A percentile compares a stretch with the other conserved stretches of the same genome.
Conservation (phyloP, 2,888 invertebrate species). For the Drosophila picticornis region DNA sequence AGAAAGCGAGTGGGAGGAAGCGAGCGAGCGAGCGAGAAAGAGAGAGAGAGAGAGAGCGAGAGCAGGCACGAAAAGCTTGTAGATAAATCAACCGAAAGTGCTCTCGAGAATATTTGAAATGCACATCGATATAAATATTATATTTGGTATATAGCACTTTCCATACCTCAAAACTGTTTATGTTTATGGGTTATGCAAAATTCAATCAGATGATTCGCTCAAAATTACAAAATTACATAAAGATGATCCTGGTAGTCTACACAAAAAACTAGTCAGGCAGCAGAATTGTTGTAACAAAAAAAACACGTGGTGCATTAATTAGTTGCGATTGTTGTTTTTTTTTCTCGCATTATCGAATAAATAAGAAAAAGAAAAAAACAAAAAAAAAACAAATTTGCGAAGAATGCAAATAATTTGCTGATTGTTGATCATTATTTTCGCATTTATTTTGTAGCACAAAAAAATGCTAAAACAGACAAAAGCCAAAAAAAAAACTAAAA, state of each 20-base stretch:
- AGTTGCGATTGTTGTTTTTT: conserved; percentile 4
- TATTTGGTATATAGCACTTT: conserved; percentile 8
- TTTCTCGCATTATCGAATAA: conserved; percentile 5
- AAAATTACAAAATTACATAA: conserved; percentile 12
- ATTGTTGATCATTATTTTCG: conserved; percentile 31
- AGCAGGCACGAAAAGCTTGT: conserved; percentile 47
- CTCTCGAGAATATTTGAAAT: conserved; percentile 12
- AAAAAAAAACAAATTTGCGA: conserved; percentile 31
- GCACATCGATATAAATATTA: background rate
- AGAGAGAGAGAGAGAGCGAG: background rate
- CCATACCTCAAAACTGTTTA: conserved; percentile 30
- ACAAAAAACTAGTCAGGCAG: background rate
- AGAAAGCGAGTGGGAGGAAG: conserved; percentile 1
- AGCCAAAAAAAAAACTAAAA: conserved; percentile 1
- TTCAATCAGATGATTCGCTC: conserved; percentile 19
- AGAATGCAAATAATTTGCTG: conserved; percentile 39
- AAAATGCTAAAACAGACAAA: conserved; percentile 44
- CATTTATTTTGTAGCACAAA: conserved; percentile 45
- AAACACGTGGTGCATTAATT: conserved; percentile 43
- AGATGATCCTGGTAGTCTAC: background rate
- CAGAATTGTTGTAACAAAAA: conserved; percentile 1
- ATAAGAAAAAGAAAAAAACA: background rate
- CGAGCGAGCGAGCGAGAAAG: background rate
- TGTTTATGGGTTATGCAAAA: conserved; percentile 45
- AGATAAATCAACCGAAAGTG: conserved; percentile 19